Percentiles rank a stretch among this genome's conserved stretches.
These are phyloP conservation scores for Drosophila putrida DNA, from an alignment of 2,888 invertebrate genomes.

Conservation along the genomic window DNA sequence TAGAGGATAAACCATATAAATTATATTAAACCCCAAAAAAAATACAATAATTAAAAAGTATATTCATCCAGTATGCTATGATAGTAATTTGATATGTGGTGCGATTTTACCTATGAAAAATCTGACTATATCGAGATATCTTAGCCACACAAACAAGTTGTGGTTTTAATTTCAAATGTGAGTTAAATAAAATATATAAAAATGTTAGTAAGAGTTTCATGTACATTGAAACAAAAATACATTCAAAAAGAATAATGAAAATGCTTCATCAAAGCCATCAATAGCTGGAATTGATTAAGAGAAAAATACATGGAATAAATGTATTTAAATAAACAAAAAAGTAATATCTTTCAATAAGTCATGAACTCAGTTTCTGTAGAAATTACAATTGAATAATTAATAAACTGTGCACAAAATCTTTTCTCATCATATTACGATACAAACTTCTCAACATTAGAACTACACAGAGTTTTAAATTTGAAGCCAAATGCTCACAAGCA, in stretches of 20 bases:
- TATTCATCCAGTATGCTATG: too few species aligned
- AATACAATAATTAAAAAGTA: too few species aligned
- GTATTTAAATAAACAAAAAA: neutral
- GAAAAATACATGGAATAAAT: neutral
- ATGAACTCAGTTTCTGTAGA: neutral
- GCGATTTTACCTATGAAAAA: too few species aligned
- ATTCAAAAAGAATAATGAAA: neutral
- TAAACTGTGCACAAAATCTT: conserved; percentile 3
- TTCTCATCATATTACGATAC: conserved; percentile 1
- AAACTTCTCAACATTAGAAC: neutral
- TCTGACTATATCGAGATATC: too few species aligned
- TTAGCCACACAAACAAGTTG: too few species aligned
- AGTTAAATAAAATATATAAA: too few species aligned
- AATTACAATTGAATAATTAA: conserved; percentile 6
- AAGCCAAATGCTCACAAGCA: conserved; percentile 14
- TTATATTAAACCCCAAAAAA: too few species aligned
- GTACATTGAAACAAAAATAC: neutral
- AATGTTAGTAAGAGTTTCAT: too few species aligned
- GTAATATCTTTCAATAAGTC: neutral
- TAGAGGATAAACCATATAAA: too few species aligned
- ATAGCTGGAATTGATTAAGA: neutral
- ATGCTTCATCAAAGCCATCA: too few species aligned
- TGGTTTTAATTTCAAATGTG: too few species aligned
- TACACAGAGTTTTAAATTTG: conserved; percentile 15
- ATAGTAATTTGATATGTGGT: too few species aligned